Base-by-base conservation (phyloP, 1,140 invertebrate species). In the Ips typographus region DNA sequence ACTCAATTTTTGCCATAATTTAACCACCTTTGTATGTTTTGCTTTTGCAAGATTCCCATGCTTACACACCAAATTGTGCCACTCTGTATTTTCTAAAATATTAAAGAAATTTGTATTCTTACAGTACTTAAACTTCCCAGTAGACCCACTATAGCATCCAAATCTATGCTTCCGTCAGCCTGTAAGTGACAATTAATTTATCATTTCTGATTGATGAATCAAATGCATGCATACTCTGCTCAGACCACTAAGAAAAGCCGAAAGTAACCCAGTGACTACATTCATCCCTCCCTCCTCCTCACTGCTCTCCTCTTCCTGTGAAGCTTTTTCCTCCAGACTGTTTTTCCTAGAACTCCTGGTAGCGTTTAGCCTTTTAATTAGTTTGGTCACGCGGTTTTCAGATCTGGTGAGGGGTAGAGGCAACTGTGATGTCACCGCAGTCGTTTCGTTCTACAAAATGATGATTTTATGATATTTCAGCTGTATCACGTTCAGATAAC, bases 101-200 rank as follows among this genome's bases (percentile, higher is more conserved):
- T 22, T 0, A 22, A 22, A 22, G 22, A 22, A 22, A 22, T 22
- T 22, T 22, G 8, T 44, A 38, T 53, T 71, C 73, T 80, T 75
- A 82, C 80, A 59, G 76, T 77, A 69, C 79, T 84, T 40, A 85
- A 72, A 60, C 82, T 84, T 39, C 78, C 76, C n/a, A 80, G 53
- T 4, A 80, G 43, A 7, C 74, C 75, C 41, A 74, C 72, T 22
- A 80, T 77, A 37, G 78, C 78, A 58, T 80, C 78, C 22, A 79
- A 62, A 74, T 80, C 77, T 52, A 80, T 77, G 37, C 75, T 71
- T 38, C 78, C 78, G 37, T 79, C 76, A 41, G 78, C 76, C 77
- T 79, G 53, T 36, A 74, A 75, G 53, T 56, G 51, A 55, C 56
- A 63, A 8, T 41, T 56, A 56, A n/a, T 66, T 37, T 7, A n/a